Evolutionary conservation across 2,888 invertebrate species (phyloP).

Genomic region (Timema cristinae): DNA sequence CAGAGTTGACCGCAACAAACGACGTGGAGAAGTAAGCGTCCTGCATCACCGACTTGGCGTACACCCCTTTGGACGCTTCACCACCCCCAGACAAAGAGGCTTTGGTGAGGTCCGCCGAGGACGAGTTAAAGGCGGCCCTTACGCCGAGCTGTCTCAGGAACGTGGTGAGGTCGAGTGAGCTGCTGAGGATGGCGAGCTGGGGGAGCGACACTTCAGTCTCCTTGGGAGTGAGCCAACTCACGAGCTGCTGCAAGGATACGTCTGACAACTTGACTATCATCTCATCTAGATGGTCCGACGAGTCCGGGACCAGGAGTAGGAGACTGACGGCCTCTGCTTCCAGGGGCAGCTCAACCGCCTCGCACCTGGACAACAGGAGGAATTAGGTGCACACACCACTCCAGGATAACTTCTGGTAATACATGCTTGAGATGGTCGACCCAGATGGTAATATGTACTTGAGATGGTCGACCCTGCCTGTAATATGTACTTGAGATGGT

Average conservation of each 20-base stretch:
- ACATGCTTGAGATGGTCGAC: too few species aligned
- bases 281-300: slow-evolving; percentile 33
- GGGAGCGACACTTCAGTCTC: slow-evolving; percentile 39
- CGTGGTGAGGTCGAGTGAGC: slow-evolving; percentile 36
- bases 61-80: slow-evolving; percentile 23
- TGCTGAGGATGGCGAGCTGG: slow-evolving; percentile 38
- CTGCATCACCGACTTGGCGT: slow-evolving; percentile 37
- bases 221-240: slow-evolving; percentile 33
- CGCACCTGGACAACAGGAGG: slow-evolving; percentile 30
- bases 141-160: slow-evolving; percentile 37
- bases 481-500: too few species aligned
- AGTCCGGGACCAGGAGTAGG: slow-evolving; percentile 38
- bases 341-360: slow-evolving; percentile 37
- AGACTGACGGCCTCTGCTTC: slow-evolving; percentile 37
- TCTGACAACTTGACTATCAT: slow-evolving; percentile 32
- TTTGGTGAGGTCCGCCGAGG: slow-evolving; percentile 22
- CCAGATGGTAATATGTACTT: too few species aligned
- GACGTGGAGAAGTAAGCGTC: slow-evolving; percentile 40
- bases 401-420: too few species aligned
- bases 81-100: not conserved
- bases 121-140: slow-evolving; percentile 33
- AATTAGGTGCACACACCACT: too few species aligned
- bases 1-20: slow-evolving; percentile 40
- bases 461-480: too few species aligned
- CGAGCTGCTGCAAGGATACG: slow-evolving; percentile 29